Evolutionary conservation across 1,140 invertebrate genomes (phyloP), one percentile per base, ranked within the genome.

Genomic region (Magallana angulata): DNA sequence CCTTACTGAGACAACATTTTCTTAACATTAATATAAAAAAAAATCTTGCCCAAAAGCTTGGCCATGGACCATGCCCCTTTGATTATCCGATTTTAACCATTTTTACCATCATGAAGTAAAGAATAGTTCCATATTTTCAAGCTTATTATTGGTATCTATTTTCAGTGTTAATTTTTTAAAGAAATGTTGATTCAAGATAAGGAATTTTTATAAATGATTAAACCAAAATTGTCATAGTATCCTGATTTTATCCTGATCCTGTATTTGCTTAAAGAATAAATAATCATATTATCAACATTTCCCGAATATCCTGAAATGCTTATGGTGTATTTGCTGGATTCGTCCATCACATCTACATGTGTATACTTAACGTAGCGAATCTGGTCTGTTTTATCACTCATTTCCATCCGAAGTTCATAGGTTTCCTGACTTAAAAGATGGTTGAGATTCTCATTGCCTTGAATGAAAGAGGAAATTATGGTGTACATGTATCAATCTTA

Each of bases 321-420:
- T 24, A 24, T 24, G 18, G 18, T 24, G 18, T 24, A 24, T 24
- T 24, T 24, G 18, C 18, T 24, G 18, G 96, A 96, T 95, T 86
- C 87, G 18, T 81, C 83, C 1, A 56, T 89, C 8, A 91, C 84
- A 12, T 30, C 16, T 81, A 90, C 90, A 7, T 86, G 30, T 8
- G 85, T 86, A 59, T 93, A 93, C 8, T 86, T 68, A 1, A 91
- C 91, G 30, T 88, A 90, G 59, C 64, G 85, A 18, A 97, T 98
- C 92, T 98, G 98, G 76, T 97, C 97, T 95, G 98, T 98, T 94
- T 98, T 98, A 94, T 98, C 98, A 94, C 98, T 97, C 12, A 99
- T 95, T 93, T 98, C 98, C 3, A 99, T 97, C n/a, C 98, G 95
- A 0, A 99, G 95, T 93, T 97, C 96, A 93, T 98, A 98, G 92